Base-by-base conservation (phyloP, 2,797 vertebrate species). In the Picus viridis region DNA sequence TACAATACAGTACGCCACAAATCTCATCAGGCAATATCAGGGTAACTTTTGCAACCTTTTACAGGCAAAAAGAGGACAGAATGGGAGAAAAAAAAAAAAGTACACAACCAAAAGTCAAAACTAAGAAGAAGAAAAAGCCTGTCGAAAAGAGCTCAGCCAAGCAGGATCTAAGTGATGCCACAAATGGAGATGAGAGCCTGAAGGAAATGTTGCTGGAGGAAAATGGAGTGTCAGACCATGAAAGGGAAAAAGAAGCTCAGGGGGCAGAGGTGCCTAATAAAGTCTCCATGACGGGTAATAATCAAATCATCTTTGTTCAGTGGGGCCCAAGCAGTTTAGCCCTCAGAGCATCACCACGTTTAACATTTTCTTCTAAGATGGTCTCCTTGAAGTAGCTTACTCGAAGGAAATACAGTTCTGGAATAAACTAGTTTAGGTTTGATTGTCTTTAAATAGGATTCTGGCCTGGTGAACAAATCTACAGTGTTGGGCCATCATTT, bases 31-130 rank as follows among this genome's bases (percentile, higher is more conserved):
- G 20, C 81, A 32, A 26, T 47, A 51, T 18, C 36, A 47, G 29
- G 9, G 15, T 86, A 80, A 76, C 20, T 86, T 73, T 39, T 88
- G 67, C 30, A 69, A 89, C 27, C 12, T 89, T 95, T 89, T 83
- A 49, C 94, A 99, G 99, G 99, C 47, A 99, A 99, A 80, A 99
- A 99, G 96, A 97, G 97, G 74, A 76, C 96, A 24, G 98, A 98
- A 20, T 94, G 99, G 71, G 98, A 98, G 94, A 99, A 98, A 78
- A 99, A 99, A 99, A 99, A 96, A 98, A 98, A 83, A 96, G 94
- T 12, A 94, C 93, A 20, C 98, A 98, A 70, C 76, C 95, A 39
- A 98, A 98, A 88, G 84, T 96, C 65, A 99, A 99, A 93, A 81
- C 97, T 90, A 99, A 99, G 96, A 99, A 98, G 96, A 99, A 99